Evolutionary conservation across 2,113 vertebrate species (phyloP).

Genomic region (Mandrillus leucophaeus): DNA sequence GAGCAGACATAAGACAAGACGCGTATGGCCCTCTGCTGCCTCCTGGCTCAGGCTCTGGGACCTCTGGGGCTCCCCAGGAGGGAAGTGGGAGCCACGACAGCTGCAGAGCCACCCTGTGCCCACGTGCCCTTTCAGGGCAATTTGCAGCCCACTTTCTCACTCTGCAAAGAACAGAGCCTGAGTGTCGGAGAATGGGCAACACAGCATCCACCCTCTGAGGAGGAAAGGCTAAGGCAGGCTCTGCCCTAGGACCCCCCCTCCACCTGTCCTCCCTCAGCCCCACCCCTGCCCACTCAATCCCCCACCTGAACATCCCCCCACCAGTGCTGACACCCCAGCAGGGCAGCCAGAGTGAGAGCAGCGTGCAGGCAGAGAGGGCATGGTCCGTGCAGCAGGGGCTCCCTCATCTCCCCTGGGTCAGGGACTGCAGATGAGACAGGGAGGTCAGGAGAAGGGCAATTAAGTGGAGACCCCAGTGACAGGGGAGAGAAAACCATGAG

Average conservation of each 20-base stretch:
- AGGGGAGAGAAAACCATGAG: neutral
- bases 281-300: neutral
- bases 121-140: neutral
- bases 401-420: no score
- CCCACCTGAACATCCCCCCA: no score
- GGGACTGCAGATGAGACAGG: no score
- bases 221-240: neutral
- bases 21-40: neutral
- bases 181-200: neutral
- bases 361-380: neutral
- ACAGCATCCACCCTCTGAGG: neutral
- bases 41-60: neutral
- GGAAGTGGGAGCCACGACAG: neutral
- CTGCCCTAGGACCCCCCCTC: neutral
- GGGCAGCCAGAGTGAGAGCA: neutral
- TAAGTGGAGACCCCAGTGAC: rapidly evolving
- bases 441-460: rapidly evolving
- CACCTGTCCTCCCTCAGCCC: no score
- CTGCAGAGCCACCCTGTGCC: neutral
- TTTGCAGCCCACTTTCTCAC: neutral
- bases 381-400: no score
- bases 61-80: no score
- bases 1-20: neutral
- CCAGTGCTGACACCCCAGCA: neutral
- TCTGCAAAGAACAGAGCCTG: neutral